Percentiles rank a stretch among this genome's conserved stretches.
Conservation (phyloP, 2,888 invertebrate genomes). For the Tryphoninae sp. region DNA sequence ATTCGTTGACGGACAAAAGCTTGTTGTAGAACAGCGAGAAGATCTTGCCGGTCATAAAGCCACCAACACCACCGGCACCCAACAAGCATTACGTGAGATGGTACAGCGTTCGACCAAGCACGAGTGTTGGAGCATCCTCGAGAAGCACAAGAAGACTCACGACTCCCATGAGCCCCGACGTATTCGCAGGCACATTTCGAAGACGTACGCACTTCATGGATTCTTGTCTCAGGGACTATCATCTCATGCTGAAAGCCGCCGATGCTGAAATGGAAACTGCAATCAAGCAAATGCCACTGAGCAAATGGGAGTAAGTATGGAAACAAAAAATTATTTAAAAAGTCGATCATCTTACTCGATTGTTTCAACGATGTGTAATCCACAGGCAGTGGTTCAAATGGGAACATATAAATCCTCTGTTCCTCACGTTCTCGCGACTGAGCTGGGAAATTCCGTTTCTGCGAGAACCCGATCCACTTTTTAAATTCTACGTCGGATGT, state of each 20-base stretch:
- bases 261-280: slow-evolving; percentile 90
- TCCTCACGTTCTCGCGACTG: slow-evolving; percentile 85
- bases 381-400: slow-evolving; percentile 87
- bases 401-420: slow-evolving; percentile 84
- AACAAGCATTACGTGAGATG: slow-evolving; percentile 76
- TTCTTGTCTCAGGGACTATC: slow-evolving; percentile 85
- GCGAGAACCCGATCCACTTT: slow-evolving; percentile 90
- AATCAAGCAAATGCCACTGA: slow-evolving; percentile 92
- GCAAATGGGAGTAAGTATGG: slow-evolving; percentile 87
- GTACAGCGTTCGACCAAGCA: slow-evolving; percentile 71
- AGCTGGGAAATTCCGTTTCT: slow-evolving; percentile 89
- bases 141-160: slow-evolving; percentile 72
- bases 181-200: slow-evolving; percentile 75
- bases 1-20: slow-evolving; percentile 74
- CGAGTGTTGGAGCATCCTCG: slow-evolving; percentile 67
- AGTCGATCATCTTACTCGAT: background rate
- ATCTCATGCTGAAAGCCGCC: slow-evolving; percentile 86
- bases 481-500: slow-evolving; percentile 90
- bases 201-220: slow-evolving; percentile 86
- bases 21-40: slow-evolving; percentile 80
- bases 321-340: background rate
- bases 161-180: slow-evolving; percentile 72
- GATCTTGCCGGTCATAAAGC: slow-evolving; percentile 69
- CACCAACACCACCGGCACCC: slow-evolving; percentile 65
- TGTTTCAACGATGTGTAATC: slow-evolving; percentile 39